Percentiles rank a stretch among this genome's conserved stretches.
Conservation (phyloP, 2,888 invertebrate species). For the Polyploca ridens region DNA sequence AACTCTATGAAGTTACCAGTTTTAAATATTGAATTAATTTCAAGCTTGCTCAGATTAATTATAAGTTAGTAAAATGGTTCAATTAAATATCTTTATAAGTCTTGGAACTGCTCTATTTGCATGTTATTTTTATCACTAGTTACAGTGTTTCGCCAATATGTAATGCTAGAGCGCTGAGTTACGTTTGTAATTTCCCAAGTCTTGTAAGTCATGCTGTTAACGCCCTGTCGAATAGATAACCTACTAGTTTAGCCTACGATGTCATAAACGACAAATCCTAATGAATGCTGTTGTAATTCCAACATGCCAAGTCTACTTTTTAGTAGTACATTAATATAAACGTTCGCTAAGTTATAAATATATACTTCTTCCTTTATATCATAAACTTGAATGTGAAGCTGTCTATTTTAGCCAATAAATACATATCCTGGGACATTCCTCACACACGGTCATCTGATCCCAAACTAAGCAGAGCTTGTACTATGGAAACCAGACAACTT, state of each 20-base stretch:
- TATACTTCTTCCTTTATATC: too few species aligned
- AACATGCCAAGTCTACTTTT: not conserved
- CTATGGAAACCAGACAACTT: too few species aligned
- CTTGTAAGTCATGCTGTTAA: conserved; percentile 28
- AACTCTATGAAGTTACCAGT: too few species aligned
- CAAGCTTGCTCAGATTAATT: not conserved
- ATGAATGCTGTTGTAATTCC: conserved; percentile 25
- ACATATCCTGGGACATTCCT: too few species aligned
- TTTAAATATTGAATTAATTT: not conserved
- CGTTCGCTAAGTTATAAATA: not conserved
- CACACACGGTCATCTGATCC: too few species aligned
- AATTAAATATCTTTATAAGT: not conserved
- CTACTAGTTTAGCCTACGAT: conserved; percentile 42
- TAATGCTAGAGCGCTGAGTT: conserved; percentile 11
- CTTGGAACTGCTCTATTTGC: not conserved
- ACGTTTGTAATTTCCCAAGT: conserved; percentile 25
- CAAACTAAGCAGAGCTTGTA: too few species aligned
- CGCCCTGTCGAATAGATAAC: conserved; percentile 54
- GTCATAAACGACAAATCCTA: conserved; percentile 45
- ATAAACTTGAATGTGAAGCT: too few species aligned
- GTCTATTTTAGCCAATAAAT: too few species aligned
- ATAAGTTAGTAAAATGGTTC: not conserved
- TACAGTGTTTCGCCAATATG: not conserved
- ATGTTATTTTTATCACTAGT: conserved; percentile 12
- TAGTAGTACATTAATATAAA: not conserved